A percentile compares a stretch with the other conserved stretches of the same genome.
phyloP scores from a whole-genome alignment of 2,888 invertebrate species.

The Drosophila pegasa region DNA sequence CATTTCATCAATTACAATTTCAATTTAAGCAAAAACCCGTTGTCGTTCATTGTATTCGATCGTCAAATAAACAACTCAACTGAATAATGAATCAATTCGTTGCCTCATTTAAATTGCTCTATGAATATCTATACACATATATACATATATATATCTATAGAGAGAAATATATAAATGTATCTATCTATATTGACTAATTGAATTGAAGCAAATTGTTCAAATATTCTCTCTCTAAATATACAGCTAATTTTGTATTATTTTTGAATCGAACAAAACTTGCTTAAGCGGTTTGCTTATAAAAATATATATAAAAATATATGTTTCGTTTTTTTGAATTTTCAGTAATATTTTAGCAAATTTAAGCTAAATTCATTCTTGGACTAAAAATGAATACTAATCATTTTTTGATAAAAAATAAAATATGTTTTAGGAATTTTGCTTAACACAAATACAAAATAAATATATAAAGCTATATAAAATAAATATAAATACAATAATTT shows the following conservation, averaged over 20 bases:
- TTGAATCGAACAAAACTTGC: not conserved
- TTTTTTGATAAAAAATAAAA: too few relatives aligned
- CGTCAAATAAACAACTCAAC: slow-evolving; percentile 60
- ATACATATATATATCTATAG: not conserved
- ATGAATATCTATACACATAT: slow-evolving; percentile 38
- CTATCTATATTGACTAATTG: slow-evolving; percentile 26
- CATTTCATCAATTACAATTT: slow-evolving; percentile 82
- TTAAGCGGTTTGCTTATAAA: not conserved
- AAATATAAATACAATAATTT: too few relatives aligned
- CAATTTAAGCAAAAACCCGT: slow-evolving; percentile 73
- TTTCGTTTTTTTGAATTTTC: too few relatives aligned
- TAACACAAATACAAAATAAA: too few relatives aligned
- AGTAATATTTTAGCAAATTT: too few relatives aligned
- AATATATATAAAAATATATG: not conserved
- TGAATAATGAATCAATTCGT: slow-evolving; percentile 66
- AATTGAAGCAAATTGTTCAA: slow-evolving; percentile 15
- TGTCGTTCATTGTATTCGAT: slow-evolving; percentile 56
- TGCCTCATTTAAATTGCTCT: slow-evolving; percentile 66
- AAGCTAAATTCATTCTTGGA: too few relatives aligned
- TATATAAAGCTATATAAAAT: too few relatives aligned
- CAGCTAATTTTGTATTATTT: not conserved
- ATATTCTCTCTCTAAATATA: not conserved
- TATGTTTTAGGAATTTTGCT: too few relatives aligned
- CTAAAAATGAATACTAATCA: too few relatives aligned
- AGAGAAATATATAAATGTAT: not conserved